Conservation (phyloP, 2,797 vertebrate species). For the Hybognathus amarus region DNA sequence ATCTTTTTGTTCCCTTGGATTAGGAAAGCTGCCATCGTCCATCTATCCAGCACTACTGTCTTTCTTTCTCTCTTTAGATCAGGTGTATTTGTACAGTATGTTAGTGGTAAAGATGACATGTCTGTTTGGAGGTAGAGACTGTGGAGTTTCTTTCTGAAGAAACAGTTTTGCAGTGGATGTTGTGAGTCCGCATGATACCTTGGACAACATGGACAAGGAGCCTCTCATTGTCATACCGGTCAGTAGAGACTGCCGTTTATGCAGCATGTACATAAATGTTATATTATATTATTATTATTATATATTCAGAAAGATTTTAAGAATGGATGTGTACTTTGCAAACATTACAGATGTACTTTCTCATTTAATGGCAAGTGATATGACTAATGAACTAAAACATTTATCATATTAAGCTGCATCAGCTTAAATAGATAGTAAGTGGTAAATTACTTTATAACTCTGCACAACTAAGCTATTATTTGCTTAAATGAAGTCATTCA, state of each 20-base stretch:
- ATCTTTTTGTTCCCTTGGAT: constrained; percentile 8
- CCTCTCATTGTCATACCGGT: constrained; percentile 71
- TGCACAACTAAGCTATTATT: background rate
- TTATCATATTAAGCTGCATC: background rate
- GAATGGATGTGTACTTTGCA: background rate
- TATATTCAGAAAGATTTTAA: background rate
- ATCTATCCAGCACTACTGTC: background rate
- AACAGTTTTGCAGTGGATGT: constrained; percentile 51
- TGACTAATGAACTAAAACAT: background rate
- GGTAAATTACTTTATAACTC: background rate
- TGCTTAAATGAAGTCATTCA: background rate
- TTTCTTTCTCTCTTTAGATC: constrained; percentile 17
- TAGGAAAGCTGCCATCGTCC: constrained; percentile 9
- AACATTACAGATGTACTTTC: background rate
- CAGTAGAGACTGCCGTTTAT: constrained; percentile 56
- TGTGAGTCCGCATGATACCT: constrained; percentile 39
- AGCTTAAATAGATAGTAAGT: background rate
- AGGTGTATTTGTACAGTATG: constrained; percentile 49
- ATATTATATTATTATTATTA: too few relatives aligned
- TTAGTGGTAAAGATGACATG: constrained; percentile 48
- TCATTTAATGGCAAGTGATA: background rate
- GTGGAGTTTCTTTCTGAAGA: constrained; percentile 10
- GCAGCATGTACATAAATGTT: background rate
- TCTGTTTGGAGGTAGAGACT: constrained; percentile 41
- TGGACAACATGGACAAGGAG: constrained; percentile 64